phyloP scores from a whole-genome alignment of 2,888 invertebrate species.

The Polydrusus cervinus region DNA sequence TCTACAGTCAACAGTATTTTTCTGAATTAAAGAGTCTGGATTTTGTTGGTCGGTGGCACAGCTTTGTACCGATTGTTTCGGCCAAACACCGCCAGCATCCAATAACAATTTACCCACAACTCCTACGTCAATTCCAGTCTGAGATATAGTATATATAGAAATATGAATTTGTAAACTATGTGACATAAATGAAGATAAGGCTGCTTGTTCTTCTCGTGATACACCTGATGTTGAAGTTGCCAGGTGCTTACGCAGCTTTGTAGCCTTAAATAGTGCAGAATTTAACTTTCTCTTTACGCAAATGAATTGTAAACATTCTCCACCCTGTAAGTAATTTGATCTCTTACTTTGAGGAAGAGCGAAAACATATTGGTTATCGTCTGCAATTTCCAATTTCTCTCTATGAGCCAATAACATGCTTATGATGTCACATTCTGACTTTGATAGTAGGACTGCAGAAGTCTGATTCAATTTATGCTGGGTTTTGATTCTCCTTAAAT shows the following conservation, averaged over 20 bases:
- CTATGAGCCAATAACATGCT: not conserved
- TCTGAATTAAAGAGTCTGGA: not conserved
- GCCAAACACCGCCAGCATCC: slow-evolving; percentile 2
- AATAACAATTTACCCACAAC: not conserved
- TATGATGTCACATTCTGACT: not conserved
- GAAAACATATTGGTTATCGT: slow-evolving; percentile 13
- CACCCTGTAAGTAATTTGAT: not conserved
- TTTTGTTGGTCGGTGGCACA: not conserved
- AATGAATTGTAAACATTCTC: not conserved
- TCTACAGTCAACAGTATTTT: not conserved
- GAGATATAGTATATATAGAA: slow-evolving; percentile 6
- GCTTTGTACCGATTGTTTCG: not conserved
- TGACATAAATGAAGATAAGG: slow-evolving; percentile 9
- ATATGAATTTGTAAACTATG: slow-evolving; percentile 6
- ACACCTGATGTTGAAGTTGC: slow-evolving; percentile 13
- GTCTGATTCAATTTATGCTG: slow-evolving; percentile 17
- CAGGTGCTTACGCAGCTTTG: slow-evolving; percentile 13
- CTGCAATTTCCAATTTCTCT: not conserved
- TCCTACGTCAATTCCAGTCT: slow-evolving; percentile 1
- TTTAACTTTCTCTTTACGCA: slow-evolving; percentile 1
- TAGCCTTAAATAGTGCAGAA: not conserved
- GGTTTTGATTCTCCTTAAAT: slow-evolving; percentile 8
- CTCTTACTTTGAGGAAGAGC: not conserved
- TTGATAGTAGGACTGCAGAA: not conserved
- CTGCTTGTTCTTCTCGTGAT: not conserved